phyloP scores from a whole-genome alignment of 2,797 vertebrate species.

The Parambassis ranga region DNA sequence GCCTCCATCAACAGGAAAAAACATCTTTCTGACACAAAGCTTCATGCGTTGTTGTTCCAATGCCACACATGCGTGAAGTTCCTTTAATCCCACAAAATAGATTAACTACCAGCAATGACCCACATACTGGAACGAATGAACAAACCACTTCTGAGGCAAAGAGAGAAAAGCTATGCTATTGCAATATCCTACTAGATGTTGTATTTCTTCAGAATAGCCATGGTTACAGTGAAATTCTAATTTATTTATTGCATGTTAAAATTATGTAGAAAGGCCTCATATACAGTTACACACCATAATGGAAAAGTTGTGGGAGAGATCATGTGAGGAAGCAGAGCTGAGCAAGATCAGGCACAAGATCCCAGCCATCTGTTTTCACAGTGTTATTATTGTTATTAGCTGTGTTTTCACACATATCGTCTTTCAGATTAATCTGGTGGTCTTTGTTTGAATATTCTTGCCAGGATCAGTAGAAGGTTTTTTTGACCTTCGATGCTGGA shows the following conservation, averaged over 20 bases:
- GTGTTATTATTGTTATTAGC: no score
- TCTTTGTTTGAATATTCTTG: no score
- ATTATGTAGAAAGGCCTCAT: not conserved
- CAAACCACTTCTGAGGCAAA: conserved; percentile 36
- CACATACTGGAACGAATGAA: conserved; percentile 40
- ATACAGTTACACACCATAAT: not conserved
- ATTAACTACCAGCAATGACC: conserved; percentile 26
- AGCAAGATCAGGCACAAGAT: not conserved
- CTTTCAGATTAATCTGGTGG: no score
- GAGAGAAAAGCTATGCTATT: not conserved
- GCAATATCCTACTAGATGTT: conserved; percentile 8
- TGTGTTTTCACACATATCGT: no score
- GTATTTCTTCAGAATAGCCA: conserved; percentile 13
- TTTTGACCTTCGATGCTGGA: no score
- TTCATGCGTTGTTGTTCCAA: conserved; percentile 20
- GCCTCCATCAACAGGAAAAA: conserved; percentile 77
- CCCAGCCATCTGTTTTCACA: no score
- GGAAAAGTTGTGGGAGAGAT: not conserved
- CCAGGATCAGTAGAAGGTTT: no score
- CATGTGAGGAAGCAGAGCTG: not conserved
- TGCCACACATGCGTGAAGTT: conserved; percentile 27
- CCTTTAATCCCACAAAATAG: conserved; percentile 41
- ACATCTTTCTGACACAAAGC: conserved; percentile 51
- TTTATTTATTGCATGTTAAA: conserved; percentile 7
- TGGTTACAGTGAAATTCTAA: not conserved